Evolutionary conservation across 1,140 invertebrate species (phyloP), one percentile per base, ranked within the genome.

Genomic region (Phenacoccus solenopsis): DNA sequence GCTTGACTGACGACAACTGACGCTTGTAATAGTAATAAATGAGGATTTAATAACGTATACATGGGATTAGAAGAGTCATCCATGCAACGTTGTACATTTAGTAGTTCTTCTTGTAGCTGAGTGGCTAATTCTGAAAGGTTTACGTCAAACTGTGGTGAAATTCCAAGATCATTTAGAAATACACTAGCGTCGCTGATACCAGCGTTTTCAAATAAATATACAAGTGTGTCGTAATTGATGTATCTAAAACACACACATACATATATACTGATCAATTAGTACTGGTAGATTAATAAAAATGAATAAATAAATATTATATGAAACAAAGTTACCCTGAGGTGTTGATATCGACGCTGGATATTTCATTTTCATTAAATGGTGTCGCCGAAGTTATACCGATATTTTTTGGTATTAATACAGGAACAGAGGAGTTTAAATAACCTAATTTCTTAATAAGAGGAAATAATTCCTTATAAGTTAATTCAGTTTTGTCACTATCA

Each of bases 41-140:
- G 70, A 4, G 59, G 59, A 64, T 64, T 64, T 16, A 64, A 64
- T 16, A 64, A 64, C 25, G 59, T 64, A 24, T 64, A 64, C 10
- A 56, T 25, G 12, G n/a, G 57, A 28, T 69, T 32, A 13, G 71
- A 25, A 68, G 38, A 69, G 32, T 78, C 77, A 27, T 75, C 76
- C 13, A 78, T 75, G n/a, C 81, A 79, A 68, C 83, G 77, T 28
- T 79, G 75, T 16, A 86, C 76, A 25, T 80, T 81, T 72, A 84
- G 82, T 12, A 90, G 74, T 77, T 91, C 89, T 69, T 91, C 88
- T 73, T 91, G 89, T 67, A 94, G 77, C 1, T 86, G 84, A 70
- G 81, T 82, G n/a, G 86, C 85, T 57, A 94, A 78, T 68, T 92
- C 88, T 0, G 78, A 75, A 1, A 91, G 76, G 69, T 84, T 87